These are phyloP conservation scores for Channallabes apus DNA, from an alignment of 2,797 vertebrate species.

Conservation along the genomic window DNA sequence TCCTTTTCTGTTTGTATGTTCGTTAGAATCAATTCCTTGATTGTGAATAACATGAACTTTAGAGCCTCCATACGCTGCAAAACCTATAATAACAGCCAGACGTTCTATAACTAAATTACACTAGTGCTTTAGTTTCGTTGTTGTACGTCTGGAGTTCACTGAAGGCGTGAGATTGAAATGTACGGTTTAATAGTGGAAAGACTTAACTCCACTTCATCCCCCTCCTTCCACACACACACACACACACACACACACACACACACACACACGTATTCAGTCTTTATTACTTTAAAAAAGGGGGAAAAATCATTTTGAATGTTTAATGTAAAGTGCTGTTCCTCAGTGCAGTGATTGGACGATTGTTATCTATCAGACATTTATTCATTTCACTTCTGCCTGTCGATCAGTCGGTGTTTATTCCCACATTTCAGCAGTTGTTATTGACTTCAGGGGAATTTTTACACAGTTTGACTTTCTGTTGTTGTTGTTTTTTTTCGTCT, in stretches of 20 bases:
- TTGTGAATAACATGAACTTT: no score
- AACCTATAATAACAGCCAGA: no score
- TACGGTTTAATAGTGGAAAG: no score
- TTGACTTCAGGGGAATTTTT: not conserved
- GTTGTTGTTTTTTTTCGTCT: not conserved
- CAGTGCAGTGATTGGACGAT: not conserved
- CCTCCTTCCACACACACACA: no score
- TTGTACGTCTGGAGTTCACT: no score
- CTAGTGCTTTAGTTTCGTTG: no score
- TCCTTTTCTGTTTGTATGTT: no score
- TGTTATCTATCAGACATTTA: not conserved
- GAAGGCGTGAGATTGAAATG: no score
- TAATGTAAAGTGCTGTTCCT: not conserved
- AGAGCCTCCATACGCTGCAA: no score
- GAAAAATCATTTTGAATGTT: not conserved
- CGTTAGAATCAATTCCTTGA: no score
- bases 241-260: slow-evolving; percentile 17
- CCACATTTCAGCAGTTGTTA: not conserved
- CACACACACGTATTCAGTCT: not conserved
- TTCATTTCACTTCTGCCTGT: not conserved
- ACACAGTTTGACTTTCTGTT: not conserved
- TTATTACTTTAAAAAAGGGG: not conserved
- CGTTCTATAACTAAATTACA: no score
- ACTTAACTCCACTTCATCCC: no score
- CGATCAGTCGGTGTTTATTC: not conserved